Base-by-base conservation (phyloP, 2,888 invertebrate species). In the Sinhomidia bicolor region DNA sequence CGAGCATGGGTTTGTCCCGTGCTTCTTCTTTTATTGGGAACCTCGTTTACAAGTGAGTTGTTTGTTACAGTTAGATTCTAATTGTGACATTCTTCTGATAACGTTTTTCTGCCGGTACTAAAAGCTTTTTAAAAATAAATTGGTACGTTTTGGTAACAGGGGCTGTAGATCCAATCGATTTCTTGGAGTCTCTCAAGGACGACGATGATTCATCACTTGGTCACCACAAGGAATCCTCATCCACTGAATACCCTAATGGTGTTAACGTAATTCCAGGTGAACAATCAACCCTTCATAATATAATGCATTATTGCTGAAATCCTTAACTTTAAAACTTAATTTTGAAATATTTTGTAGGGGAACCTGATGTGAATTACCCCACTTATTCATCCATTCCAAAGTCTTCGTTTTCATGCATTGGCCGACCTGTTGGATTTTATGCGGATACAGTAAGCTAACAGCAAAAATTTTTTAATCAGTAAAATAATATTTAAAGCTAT, bases 241-340 rank as follows among this genome's bases (percentile, higher is more conserved):
- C 90, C 26, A 91, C 92, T 0, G 91, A 91, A 51, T 92, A 92
- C 74, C 92, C 92, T 0, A 91, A 92, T 88, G 92, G 92, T 54
- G 92, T 92, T 3, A 92, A 92, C 76, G 91, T 91, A 5, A 92
- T 92, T 71, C 92, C 92, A 86, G 92, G 92, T 92, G 54, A 47
- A 51, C 26, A 41, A 41, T 7, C 10, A 7, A 7, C 10, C 5
- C 41, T 41, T 41, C 41, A 41, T 10, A 5, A 10, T 5, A 41
- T 5, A 41, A 10, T 41, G 10, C 10, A 41, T 36, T 36, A 5
- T 7, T 36, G 36, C 7, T 36, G 36, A 36, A 36, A 36, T 5
- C 7, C 36, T 7, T 7, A 7, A 7, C 36, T 5, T 36, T 36
- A 36, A 7, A 36, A 36, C 7, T 36, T 36, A 36, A 3, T 36